A percentile compares a stretch with the other conserved stretches of the same genome.
These are phyloP conservation scores for Melieria picta DNA, from an alignment of 2,888 invertebrate genomes.

Conservation along the genomic window DNA sequence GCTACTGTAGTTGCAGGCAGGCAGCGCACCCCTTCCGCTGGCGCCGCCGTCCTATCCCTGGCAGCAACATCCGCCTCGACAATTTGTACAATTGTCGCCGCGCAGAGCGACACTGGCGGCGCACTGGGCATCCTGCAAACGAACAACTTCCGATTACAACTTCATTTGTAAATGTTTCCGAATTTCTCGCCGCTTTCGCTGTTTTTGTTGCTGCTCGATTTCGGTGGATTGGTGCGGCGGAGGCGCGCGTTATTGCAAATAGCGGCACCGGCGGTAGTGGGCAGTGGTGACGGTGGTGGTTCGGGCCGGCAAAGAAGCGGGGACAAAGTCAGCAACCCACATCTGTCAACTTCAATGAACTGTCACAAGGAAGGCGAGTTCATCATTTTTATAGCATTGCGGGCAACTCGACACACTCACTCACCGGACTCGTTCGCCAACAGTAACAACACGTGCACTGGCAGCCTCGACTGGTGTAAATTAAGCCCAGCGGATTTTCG, in stretches of 20 bases:
- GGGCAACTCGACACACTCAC: not conserved
- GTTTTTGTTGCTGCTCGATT: conserved; percentile 8
- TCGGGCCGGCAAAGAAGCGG: too few relatives aligned
- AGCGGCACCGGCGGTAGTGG: too few relatives aligned
- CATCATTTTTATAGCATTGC: conserved; percentile 47
- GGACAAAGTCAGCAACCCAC: conserved; percentile 36
- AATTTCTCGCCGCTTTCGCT: conserved; percentile 17
- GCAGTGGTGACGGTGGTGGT: too few relatives aligned
- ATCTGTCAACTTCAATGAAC: conserved; percentile 63
- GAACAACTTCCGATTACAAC: conserved; percentile 65
- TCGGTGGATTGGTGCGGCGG: too few relatives aligned
- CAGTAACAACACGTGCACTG: not conserved
- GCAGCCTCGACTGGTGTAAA: conserved; percentile 25
- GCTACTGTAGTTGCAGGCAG: not conserved
- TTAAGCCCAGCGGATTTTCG: conserved; percentile 31
- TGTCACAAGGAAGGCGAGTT: conserved; percentile 57
- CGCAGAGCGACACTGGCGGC: conserved; percentile 30
- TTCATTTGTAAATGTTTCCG: conserved; percentile 62
- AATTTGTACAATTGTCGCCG: conserved; percentile 63
- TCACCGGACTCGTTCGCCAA: not conserved
- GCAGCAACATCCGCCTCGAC: conserved; percentile 60
- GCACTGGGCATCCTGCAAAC: conserved; percentile 52
- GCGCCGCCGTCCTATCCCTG: conserved; percentile 48
- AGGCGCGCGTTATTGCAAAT: too few relatives aligned
- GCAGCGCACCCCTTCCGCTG: conserved; percentile 27